Percentiles rank a stretch among this genome's conserved stretches.
Evolutionary conservation across 2,797 vertebrate genomes (phyloP).

Genomic region (Gila robusta): DNA sequence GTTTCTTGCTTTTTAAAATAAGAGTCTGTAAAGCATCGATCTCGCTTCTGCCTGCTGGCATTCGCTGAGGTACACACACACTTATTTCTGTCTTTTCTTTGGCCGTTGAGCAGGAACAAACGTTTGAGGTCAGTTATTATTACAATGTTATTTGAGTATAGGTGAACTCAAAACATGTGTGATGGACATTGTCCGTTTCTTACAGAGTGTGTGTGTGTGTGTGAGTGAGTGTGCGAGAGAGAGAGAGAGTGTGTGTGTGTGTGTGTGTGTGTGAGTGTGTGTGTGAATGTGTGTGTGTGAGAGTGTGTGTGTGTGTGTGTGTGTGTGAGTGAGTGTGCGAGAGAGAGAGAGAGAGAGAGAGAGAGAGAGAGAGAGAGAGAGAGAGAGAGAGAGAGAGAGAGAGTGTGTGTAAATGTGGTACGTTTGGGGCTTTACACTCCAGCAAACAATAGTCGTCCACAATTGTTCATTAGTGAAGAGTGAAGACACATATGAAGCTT

Average conservation of each 20-base stretch:
- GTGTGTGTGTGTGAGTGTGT: neutral
- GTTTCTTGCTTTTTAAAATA: conserved; percentile 69
- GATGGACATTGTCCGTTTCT: neutral
- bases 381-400: too few species aligned
- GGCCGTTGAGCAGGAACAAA: conserved; percentile 22
- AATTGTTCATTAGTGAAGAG: neutral
- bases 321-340: too few species aligned
- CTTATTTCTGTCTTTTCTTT: conserved; percentile 64
- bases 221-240: too few species aligned
- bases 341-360: neutral
- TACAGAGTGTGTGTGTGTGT: neutral
- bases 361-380: neutral
- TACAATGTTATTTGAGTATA: conserved; percentile 71
- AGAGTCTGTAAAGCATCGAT: conserved; percentile 76
- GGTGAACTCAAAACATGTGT: conserved; percentile 78
- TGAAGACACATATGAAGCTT: neutral
- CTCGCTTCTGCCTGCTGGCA: conserved; percentile 67
- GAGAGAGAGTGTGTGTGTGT: neutral
- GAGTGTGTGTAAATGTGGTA: neutral
- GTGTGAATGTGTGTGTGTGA: neutral
- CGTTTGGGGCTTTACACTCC: neutral
- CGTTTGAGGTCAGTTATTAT: conserved; percentile 71
- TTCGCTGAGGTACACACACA: conserved; percentile 68
- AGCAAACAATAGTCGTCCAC: neutral
- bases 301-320: neutral